Percentiles rank a stretch among this genome's conserved stretches.
Conservation (phyloP, 2,797 vertebrate genomes). For the Cossypha polioptera region DNA sequence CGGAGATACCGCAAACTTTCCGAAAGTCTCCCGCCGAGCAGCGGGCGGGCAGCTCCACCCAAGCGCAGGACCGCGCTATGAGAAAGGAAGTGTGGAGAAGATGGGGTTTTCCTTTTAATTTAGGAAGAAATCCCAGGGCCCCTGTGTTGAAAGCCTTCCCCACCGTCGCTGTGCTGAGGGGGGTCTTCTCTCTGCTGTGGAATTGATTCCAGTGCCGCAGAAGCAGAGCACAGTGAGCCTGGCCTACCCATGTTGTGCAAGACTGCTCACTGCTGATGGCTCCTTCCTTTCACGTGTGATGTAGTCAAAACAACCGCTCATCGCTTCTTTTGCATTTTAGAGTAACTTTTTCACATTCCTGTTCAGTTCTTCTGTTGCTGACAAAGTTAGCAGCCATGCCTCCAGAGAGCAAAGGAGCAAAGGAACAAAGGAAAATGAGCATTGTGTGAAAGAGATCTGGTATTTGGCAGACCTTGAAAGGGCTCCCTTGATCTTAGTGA, state of each 20-base stretch:
- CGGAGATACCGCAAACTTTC: not conserved
- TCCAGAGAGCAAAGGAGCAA: not conserved
- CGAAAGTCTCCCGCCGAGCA: not conserved
- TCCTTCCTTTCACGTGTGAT: not conserved
- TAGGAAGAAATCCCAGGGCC: not conserved
- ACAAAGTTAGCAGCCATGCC: not conserved
- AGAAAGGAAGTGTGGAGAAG: not conserved
- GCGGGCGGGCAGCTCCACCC: not conserved
- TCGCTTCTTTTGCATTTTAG: not conserved
- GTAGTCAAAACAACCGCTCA: not conserved
- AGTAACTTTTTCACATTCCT: not conserved
- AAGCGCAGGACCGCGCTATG: accelerated
- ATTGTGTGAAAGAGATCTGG: not conserved
- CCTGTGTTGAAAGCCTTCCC: not conserved
- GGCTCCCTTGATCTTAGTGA: not conserved
- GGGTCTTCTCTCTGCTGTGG: not conserved
- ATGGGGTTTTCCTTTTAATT: not conserved
- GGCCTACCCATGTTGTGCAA: not conserved
- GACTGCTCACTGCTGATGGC: not conserved
- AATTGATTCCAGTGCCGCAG: not conserved
- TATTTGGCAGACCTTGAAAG: not conserved
- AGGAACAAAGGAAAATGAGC: not conserved
- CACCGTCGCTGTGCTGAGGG: accelerated
- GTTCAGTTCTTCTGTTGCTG: not conserved
- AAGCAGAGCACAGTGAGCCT: not conserved